Base-by-base conservation (phyloP, 1,140 invertebrate species). In the Bradysia coprophila region DNA sequence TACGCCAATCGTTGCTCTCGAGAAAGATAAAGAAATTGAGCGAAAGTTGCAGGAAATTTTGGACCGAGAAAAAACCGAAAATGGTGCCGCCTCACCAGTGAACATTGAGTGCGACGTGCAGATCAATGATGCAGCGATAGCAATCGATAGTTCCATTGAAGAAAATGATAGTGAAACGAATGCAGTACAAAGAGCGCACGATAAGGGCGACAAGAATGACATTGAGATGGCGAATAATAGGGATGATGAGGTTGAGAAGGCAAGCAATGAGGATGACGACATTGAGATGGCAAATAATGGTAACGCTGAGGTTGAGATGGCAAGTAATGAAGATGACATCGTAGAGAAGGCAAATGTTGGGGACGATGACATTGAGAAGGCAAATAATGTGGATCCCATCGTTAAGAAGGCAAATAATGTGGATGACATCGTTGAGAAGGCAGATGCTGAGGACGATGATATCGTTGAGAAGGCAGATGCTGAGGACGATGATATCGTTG, bases 81-180 rank as follows among this genome's bases (percentile, higher is more conserved):
- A 10, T 16, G 36, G 21, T 20, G 3, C n/a, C 18, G 10, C n/a
- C 4, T 9, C n/a, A 19, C 18, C 2, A 5, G 4, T 38, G 2
- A 4, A 6, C 11, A 38, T 38, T 38, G 18, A 38, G 18, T 11
- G 10, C 13, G 36, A 38, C 13, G 11, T 19, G n/a, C 18, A 38
- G 13, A 20, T 38, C 10, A 38, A 38, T n/a, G 18, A 20, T 18
- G 3, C 2, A 5, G 36, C 16, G 16, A 18, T 10, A 6, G 18
- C 21, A 5, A 11, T 5, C 3, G 11, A 20, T n/a, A 19, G 21
- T 18, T 10, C 15, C 18, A 18, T 38, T 18, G 36, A 38, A 38
- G 4, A 38, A 34, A 15, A 15, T 34, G 32, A 38, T 38, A 1
- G 47, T 53, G 11, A 53, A 43, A 40, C 49, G 52, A n/a, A 46